Conservation (phyloP, 1,140 invertebrate species). For the Scaptomyza graminum region DNA sequence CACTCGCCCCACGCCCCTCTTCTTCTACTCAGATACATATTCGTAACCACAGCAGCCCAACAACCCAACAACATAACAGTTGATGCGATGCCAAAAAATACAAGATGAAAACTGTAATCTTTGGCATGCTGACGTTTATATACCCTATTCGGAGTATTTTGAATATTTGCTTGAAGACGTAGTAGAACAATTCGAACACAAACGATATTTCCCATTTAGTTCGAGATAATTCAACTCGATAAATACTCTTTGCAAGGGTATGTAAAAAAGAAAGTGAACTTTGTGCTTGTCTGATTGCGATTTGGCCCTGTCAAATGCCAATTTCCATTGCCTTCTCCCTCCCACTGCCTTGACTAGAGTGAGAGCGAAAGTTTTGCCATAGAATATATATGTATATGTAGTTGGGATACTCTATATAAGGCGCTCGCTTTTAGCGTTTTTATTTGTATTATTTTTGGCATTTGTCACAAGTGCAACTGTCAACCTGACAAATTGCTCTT, state of each 20-base stretch:
- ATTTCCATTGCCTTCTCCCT: not conserved
- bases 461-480: conserved; percentile 31
- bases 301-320: conserved; percentile 47
- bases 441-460: conserved; percentile 5
- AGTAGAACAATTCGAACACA: too few species aligned
- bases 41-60: conserved; percentile 41
- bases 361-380: conserved; percentile 65
- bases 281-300: conserved; percentile 69
- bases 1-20: not conserved
- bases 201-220: too few species aligned
- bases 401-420: conserved; percentile 34
- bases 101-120: not conserved
- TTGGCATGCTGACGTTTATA: not conserved
- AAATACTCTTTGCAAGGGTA: not conserved
- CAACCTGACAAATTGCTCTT: conserved; percentile 40
- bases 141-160: not conserved
- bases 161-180: too few species aligned
- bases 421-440: conserved; percentile 24
- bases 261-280: conserved; percentile 65
- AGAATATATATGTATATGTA: conserved; percentile 16
- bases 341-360: conserved; percentile 16
- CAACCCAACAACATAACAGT: conserved; percentile 43
- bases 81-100: conserved; percentile 72
- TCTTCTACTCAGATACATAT: not conserved
- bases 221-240: too few species aligned